Conservation (phyloP, 2,888 invertebrate species). For the Volucella zonaria region DNA sequence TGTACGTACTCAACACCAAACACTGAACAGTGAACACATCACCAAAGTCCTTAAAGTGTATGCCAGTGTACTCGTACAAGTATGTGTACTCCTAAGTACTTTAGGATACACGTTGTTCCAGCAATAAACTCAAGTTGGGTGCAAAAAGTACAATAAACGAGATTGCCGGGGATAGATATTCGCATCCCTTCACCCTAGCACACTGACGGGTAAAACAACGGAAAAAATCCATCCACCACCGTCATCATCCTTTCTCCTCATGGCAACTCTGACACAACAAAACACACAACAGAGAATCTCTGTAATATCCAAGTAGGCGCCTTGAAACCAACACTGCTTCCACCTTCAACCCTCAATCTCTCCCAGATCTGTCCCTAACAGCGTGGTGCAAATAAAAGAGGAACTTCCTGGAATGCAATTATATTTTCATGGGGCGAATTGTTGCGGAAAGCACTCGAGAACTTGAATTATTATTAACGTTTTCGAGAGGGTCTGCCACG, state of each 20-base stretch:
- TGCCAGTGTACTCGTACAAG: neutral
- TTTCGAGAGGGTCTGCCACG: conserved; percentile 20
- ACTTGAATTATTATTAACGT: conserved; percentile 71
- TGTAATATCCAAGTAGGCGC: conserved; percentile 63
- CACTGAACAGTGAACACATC: conserved; percentile 31
- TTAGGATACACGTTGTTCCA: conserved; percentile 68
- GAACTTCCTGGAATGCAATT: conserved; percentile 69
- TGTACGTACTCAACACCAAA: conserved; percentile 1
- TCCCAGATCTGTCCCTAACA: conserved; percentile 36
- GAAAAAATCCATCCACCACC: conserved; percentile 34
- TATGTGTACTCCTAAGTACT: conserved; percentile 62
- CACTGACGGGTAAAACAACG: conserved; percentile 8
- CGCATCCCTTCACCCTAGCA: too few species aligned
- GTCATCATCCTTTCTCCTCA: conserved; percentile 20
- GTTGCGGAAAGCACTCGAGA: conserved; percentile 73
- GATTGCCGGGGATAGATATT: conserved; percentile 19
- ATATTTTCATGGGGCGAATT: conserved; percentile 72
- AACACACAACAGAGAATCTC: conserved; percentile 44
- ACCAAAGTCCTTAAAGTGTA: conserved; percentile 33
- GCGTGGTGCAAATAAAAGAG: conserved; percentile 50
- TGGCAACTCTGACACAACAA: conserved; percentile 56
- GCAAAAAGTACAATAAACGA: conserved; percentile 65
- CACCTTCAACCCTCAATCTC: neutral
- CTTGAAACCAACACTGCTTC: conserved; percentile 35
- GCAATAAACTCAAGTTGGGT: conserved; percentile 70